These are phyloP conservation scores for Anisognathus igniventris DNA, from an alignment of 2,797 vertebrate genomes.

Conservation along the genomic window DNA sequence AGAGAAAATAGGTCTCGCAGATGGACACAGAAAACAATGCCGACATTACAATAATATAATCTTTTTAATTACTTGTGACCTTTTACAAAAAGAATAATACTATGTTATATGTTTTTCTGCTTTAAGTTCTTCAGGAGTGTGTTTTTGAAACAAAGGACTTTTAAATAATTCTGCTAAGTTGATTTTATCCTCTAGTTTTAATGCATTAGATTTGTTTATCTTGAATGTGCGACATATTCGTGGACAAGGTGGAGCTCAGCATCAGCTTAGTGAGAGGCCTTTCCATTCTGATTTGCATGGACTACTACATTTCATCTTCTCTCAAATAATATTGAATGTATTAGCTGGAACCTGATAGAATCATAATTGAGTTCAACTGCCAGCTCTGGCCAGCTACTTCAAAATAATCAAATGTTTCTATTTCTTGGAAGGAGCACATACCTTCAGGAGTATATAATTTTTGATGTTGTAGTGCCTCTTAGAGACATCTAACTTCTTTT, in stretches of 20 bases:
- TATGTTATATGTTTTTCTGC: neutral
- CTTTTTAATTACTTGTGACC: neutral
- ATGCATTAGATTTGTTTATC: neutral
- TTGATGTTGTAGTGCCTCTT: neutral
- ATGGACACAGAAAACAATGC: neutral
- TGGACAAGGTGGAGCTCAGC: neutral
- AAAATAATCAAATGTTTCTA: neutral
- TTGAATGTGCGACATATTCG: neutral
- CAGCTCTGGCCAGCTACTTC: neutral
- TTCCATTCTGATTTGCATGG: slow-evolving; percentile 8
- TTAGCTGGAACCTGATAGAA: neutral
- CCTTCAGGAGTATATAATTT: neutral
- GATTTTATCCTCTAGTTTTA: neutral
- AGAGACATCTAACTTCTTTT: neutral
- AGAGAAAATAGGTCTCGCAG: neutral
- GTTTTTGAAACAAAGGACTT: neutral
- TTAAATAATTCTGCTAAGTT: neutral
- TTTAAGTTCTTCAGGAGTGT: neutral
- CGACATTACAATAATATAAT: neutral
- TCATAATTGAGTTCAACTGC: slow-evolving; percentile 27
- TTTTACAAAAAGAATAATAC: neutral
- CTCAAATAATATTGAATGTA: neutral
- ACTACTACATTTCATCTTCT: neutral
- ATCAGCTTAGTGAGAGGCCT: neutral
- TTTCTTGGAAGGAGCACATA: neutral